Base-by-base conservation (phyloP, 2,113 vertebrate species). In the Haplotaxodon microlepis region DNA sequence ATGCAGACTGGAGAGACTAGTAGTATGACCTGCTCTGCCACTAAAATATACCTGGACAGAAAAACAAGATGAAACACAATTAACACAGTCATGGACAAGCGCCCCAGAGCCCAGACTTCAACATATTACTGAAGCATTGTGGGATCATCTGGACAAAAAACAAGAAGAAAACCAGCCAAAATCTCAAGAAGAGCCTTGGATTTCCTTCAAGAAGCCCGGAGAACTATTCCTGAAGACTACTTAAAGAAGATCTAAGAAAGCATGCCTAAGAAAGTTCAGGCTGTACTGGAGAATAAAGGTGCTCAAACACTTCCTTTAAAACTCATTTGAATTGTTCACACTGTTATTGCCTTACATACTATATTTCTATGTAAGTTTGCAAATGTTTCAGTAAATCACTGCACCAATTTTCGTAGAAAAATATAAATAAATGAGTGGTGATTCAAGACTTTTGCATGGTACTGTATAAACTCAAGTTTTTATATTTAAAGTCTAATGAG, bases 51-150 rank as follows among this genome's bases (percentile, higher is more conserved):
- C 59, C 31, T 63, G 59, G 11, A 38, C 19, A 21, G 34, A 21
- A 40, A 69, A 69, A 69, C 63, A 69, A 21, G 19, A 36, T 63
- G 31, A 63, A 69, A 69, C 63, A 69, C 63, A 38, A 12, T 63
- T 34, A 63, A 63, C 16, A 36, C 34, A 40, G 63, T 40, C 11
- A 38, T 69, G 10, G 4, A 63, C 31, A n/a, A 12, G 59, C 2
- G 0, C 31, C 17, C 61, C 31, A 36, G 31, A 66, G 4, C 61
- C 9, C 17, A n/a, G 31, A 36, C 17, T 6, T n/a, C 17, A 66
- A 36, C 61, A 36, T 66, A 36, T 66, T n/a, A 36, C 34, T 12
- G 6, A 66, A 66, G 61, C 17, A 66, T 8, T 69, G 36, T 69
- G 63, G 63, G 34, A 40, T 69, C 34, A 69, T 21, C 34, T 69